A percentile compares a stretch with the other conserved stretches of the same genome.
Evolutionary conservation across 2,113 vertebrate species (phyloP).

Genomic region (Muntiacus muntjak): DNA sequence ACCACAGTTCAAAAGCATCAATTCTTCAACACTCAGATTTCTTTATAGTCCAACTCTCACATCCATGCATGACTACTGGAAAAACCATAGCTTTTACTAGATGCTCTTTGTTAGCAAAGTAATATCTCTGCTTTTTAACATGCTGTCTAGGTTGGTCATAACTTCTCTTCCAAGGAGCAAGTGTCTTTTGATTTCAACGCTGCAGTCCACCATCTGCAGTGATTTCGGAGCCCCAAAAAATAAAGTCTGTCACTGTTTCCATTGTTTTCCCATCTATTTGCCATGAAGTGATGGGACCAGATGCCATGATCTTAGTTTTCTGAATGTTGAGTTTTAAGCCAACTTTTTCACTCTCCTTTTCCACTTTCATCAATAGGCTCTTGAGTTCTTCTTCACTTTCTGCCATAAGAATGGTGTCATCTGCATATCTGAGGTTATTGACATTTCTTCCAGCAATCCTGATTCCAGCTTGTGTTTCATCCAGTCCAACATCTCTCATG

Average conservation of each 20-base stretch:
- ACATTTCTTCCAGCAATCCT: background rate
- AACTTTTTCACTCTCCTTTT: background rate
- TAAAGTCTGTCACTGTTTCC: background rate
- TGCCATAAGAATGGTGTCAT: background rate
- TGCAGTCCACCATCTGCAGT: background rate
- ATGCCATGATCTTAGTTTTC: background rate
- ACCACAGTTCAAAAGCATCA: background rate
- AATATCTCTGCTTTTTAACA: background rate
- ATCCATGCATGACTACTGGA: background rate
- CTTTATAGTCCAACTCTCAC: background rate
- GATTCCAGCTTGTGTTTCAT: background rate
- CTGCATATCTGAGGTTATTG: background rate
- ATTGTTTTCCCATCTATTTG: background rate
- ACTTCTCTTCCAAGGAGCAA: too few species aligned
- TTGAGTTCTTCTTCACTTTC: background rate
- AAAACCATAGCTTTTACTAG: background rate
- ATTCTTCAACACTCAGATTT: rapidly evolving
- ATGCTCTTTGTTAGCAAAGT: background rate
- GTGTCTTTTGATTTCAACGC: background rate
- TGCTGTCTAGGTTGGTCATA: background rate
- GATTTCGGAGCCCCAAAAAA: background rate
- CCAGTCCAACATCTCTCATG: background rate
- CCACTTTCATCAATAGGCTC: background rate
- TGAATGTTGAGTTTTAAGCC: background rate
- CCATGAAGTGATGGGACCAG: background rate